Conservation (phyloP, 2,888 invertebrate genomes). For the Rhopalosiphum nymphaeae region DNA sequence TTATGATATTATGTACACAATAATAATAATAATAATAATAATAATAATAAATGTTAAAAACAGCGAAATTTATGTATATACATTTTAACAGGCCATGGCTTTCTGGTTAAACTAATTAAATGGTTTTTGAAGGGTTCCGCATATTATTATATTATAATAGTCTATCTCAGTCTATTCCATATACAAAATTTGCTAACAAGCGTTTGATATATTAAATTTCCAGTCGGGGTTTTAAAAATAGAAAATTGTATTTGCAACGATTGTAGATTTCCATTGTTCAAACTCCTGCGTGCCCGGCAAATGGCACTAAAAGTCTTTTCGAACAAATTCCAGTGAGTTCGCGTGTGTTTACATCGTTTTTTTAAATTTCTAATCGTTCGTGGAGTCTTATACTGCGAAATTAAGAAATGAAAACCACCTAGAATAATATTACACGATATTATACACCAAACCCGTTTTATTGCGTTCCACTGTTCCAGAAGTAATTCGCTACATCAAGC, state of each 20-base stretch:
- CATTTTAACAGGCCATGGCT: neutral
- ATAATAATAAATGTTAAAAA: neutral
- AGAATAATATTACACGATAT: neutral
- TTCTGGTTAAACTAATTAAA: neutral
- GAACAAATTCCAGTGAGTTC: neutral
- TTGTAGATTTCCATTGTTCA: neutral
- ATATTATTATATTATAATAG: neutral
- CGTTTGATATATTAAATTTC: neutral
- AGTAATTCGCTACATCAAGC: neutral
- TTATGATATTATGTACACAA: neutral
- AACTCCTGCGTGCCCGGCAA: neutral
- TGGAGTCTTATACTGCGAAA: neutral
- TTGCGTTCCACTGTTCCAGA: neutral
- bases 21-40: neutral
- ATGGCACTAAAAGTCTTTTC: neutral
- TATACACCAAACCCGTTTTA: neutral
- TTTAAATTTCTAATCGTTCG: neutral
- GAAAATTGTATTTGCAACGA: neutral
- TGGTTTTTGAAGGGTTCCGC: neutral
- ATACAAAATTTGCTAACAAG: neutral
- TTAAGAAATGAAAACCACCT: neutral
- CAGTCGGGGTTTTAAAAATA: neutral
- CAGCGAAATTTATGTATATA: neutral
- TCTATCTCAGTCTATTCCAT: neutral
- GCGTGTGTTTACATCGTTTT: neutral